These are phyloP conservation scores for Anoplopoma fimbria DNA, from an alignment of 2,113 vertebrate genomes.

Conservation along the genomic window DNA sequence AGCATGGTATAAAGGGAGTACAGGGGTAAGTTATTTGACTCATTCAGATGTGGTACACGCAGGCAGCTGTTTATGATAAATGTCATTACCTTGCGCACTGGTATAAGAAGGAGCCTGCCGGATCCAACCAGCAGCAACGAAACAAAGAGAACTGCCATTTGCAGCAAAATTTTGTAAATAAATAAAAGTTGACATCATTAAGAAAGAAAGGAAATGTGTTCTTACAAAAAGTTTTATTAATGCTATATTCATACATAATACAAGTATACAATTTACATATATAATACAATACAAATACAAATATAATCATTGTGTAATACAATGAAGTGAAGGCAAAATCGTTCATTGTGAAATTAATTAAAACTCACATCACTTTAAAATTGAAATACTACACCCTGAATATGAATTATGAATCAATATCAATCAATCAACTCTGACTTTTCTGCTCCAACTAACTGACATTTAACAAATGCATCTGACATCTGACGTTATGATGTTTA, in stretches of 20 bases:
- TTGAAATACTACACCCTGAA: neutral
- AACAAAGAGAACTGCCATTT: constrained; percentile 18
- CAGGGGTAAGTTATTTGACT: constrained; percentile 45
- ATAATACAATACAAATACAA: neutral
- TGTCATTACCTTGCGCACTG: constrained; percentile 33
- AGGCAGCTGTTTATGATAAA: constrained; percentile 69
- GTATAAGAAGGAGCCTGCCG: constrained; percentile 12
- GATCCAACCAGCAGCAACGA: neutral
- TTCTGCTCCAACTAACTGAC: neutral
- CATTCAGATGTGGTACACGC: constrained; percentile 29
- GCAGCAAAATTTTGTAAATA: constrained; percentile 12
- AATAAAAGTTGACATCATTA: neutral
- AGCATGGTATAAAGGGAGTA: constrained; percentile 2
- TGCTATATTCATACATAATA: neutral
- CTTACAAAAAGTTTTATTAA: neutral
- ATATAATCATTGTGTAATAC: neutral
- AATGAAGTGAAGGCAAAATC: neutral
- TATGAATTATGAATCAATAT: constrained; percentile 7
- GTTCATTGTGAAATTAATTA: neutral
- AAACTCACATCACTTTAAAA: neutral
- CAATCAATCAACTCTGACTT: neutral
- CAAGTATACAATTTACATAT: neutral
- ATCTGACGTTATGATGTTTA: neutral
- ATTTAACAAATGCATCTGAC: neutral
- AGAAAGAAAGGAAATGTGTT: neutral